Conservation (phyloP, 1,140 invertebrate species). For the Agrypnia vestita region DNA sequence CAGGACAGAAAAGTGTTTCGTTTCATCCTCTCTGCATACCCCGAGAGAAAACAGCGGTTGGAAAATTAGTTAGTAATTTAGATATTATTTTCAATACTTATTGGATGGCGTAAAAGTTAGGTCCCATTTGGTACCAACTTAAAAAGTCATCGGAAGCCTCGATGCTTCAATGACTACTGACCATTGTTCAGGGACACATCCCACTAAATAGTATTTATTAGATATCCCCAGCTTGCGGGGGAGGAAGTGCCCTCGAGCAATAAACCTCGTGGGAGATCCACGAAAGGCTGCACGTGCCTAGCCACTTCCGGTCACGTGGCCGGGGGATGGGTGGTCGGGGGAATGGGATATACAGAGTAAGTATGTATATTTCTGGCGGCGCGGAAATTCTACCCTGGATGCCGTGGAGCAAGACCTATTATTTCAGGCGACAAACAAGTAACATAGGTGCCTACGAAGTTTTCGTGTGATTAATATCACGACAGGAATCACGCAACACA, state of each 20-base stretch:
- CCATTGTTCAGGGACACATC: background rate
- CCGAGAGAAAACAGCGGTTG: too few species aligned
- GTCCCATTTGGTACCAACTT: too few species aligned
- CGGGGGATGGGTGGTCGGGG: slow-evolving; percentile 15
- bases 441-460: background rate
- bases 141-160: background rate
- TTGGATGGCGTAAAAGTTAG: too few species aligned
- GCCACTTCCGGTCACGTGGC: slow-evolving; percentile 58
- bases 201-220: slow-evolving; percentile 19
- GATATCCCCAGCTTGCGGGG: slow-evolving; percentile 2
- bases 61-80: too few species aligned
- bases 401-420: background rate
- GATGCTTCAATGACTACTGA: background rate
- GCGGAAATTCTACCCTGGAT: too few species aligned
- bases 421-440: background rate
- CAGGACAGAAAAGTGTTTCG: too few species aligned
- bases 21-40: too few species aligned
- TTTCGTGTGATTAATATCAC: background rate
- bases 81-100: too few species aligned
- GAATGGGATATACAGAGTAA: background rate
- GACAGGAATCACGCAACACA: background rate
- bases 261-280: slow-evolving; percentile 31
- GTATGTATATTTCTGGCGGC: background rate
- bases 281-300: slow-evolving; percentile 49
- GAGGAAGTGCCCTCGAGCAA: background rate